Conservation (phyloP, 2,797 vertebrate species). For the Triplophysa bombifrons region DNA sequence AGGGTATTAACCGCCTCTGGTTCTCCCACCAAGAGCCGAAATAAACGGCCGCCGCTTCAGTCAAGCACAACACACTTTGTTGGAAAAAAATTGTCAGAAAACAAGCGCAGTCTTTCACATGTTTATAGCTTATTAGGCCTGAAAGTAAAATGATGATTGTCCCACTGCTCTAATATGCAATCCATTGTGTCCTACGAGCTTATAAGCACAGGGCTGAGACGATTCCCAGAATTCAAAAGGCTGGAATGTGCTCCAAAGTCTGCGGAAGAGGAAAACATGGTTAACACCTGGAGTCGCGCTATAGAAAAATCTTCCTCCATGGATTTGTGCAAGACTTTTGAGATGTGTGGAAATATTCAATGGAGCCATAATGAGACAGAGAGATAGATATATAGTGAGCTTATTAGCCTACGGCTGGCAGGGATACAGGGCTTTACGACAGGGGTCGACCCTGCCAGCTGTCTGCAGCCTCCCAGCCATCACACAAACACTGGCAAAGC, state of each 20-base stretch:
- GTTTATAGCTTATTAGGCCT: slow-evolving; percentile 10
- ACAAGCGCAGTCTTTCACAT: not conserved
- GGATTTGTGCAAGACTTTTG: slow-evolving; percentile 3
- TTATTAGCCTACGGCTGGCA: slow-evolving; percentile 29
- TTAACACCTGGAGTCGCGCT: not conserved
- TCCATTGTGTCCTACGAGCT: slow-evolving; percentile 23
- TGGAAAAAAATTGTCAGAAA: not conserved
- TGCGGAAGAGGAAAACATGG: slow-evolving; percentile 1
- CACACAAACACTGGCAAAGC: slow-evolving; percentile 13
- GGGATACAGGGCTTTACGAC: slow-evolving; percentile 25
- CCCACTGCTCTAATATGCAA: slow-evolving; percentile 29
- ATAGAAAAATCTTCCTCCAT: slow-evolving; percentile 8
- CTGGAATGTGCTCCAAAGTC: slow-evolving; percentile 22
- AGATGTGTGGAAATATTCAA: slow-evolving; percentile 19
- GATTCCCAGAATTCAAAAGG: slow-evolving; percentile 39
- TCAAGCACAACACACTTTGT: slow-evolving; percentile 8
- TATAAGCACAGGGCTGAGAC: slow-evolving; percentile 11
- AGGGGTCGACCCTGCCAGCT: slow-evolving; percentile 18
- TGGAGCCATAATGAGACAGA: too few relatives aligned
- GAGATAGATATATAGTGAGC: slow-evolving; percentile 12
- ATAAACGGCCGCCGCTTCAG: slow-evolving; percentile 18
- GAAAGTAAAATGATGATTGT: slow-evolving; percentile 10
- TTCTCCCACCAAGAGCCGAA: not conserved
- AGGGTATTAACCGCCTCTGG: slow-evolving; percentile 37
- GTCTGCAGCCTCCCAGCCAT: slow-evolving; percentile 6